Base-by-base conservation (phyloP, 2,797 vertebrate genomes). In the Lacerta agilis region DNA sequence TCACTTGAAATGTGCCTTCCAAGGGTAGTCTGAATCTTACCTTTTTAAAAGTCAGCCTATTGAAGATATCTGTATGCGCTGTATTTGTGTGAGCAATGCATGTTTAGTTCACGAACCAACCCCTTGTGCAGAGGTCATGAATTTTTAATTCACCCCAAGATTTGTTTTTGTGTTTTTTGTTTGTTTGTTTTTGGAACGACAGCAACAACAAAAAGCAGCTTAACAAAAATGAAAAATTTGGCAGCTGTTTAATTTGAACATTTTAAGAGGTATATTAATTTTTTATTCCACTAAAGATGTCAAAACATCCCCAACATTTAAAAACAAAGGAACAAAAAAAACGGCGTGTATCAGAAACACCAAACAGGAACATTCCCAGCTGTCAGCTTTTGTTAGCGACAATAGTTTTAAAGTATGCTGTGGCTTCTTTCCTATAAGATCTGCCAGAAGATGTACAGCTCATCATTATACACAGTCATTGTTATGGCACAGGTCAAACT, bases 221-320 rank as follows among this genome's bases (percentile, higher is more conserved):
- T 41, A 38, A 67, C 36, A 67, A 82, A 67, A 82, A 36, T 41
- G 20, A 13, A 66, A 66, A 64, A 29, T 29, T 67, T 67, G 80
- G 2, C 61, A 67, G 36, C 18, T 67, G 15, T 82, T 82, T 38
- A 67, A 41, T 66, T 64, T 29, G 64, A 82, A 18, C 27, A 27
- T 41, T 13, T 29, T 43, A 66, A 67, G 25, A 10, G 4, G 25
- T n/a, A 66, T 4, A 81, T 81, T 58, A 81, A 81, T 81, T 66
- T 81, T 81, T 81, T 41, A 81, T 81, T 38, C 61, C 80, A 82
- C 27, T 43, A 67, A 67, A 82, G 36, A 67, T 82, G 29, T 82
- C 64, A 82, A n/a, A 43, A 82, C 67, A 64, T 41, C 41, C 25
- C 38, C 64, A 82, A 29, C 25, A 43, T 67, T 43, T 41, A 66